phyloP scores from a whole-genome alignment of 2,888 invertebrate genomes.

The Sarcophaga subvicina region DNA sequence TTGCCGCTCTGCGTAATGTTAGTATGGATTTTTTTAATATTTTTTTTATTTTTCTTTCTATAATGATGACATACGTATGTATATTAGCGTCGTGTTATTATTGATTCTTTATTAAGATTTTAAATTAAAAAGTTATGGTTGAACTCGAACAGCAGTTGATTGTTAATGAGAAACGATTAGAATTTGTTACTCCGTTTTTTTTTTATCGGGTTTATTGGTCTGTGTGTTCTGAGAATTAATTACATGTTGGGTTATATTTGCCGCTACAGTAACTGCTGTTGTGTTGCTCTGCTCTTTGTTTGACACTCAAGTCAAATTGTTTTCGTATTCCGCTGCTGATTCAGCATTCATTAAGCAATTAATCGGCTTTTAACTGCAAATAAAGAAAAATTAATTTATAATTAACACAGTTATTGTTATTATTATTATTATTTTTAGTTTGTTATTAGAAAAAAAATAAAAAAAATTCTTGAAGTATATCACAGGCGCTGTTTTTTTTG shows the following conservation, averaged over 20 bases:
- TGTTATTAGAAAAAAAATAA: not conserved
- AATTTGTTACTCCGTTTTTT: constrained; percentile 3
- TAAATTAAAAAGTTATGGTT: constrained; percentile 37
- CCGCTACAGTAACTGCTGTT: constrained; percentile 5
- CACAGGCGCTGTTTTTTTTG: not conserved
- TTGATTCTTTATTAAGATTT: not conserved
- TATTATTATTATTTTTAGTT: not conserved
- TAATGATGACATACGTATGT: too few relatives aligned
- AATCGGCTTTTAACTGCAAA: constrained; percentile 41
- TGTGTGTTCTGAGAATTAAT: constrained; percentile 29
- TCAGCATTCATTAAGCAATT: constrained; percentile 6
- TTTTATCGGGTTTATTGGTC: not conserved
- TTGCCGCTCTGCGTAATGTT: too few relatives aligned
- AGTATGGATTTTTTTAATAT: too few relatives aligned
- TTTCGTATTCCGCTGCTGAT: not conserved
- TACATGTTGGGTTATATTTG: constrained; percentile 47
- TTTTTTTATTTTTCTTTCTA: too few relatives aligned
- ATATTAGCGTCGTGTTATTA: not conserved
- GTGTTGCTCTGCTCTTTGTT: constrained; percentile 26
- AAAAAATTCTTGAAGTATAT: too few relatives aligned
- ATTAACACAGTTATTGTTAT: not conserved
- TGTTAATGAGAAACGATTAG: not conserved
- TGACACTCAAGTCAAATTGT: constrained; percentile 25
- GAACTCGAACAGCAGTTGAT: not conserved
- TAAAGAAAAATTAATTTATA: constrained; percentile 6